A percentile compares a stretch with the other conserved stretches of the same genome.
Conservation (phyloP, 1,140 invertebrate species). For the Drosophila bifasciata region DNA sequence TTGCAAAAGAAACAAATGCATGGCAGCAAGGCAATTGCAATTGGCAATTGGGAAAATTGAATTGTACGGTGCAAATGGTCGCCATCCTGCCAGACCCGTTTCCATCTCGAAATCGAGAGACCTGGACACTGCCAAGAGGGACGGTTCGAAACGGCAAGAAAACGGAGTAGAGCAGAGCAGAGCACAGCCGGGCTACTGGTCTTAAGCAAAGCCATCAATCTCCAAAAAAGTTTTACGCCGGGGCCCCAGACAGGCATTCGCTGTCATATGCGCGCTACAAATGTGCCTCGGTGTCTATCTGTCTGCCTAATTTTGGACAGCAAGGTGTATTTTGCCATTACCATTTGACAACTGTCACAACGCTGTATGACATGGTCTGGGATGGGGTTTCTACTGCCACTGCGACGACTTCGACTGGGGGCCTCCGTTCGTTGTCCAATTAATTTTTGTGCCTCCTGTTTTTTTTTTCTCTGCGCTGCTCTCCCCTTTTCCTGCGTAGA, state of each 20-base stretch:
- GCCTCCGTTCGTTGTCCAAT: constrained; percentile 42
- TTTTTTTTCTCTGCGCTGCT: constrained; percentile 11
- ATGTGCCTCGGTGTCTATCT: constrained; percentile 47
- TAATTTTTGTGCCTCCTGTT: constrained; percentile 39
- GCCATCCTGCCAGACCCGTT: constrained; percentile 77
- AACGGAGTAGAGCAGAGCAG: neutral
- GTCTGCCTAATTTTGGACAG: constrained; percentile 54
- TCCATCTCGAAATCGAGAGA: constrained; percentile 27
- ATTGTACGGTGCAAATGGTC: constrained; percentile 48
- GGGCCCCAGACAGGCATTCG: constrained; percentile 46
- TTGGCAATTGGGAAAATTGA: constrained; percentile 62
- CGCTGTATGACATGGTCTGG: constrained; percentile 75
- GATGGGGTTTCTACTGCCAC: constrained; percentile 2
- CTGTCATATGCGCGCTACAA: constrained; percentile 72
- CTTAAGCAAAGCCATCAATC: constrained; percentile 80
- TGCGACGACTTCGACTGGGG: constrained; percentile 14
- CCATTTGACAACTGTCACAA: constrained; percentile 81
- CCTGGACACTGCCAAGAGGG: neutral
- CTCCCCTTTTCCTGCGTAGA: neutral
- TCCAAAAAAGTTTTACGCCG: constrained; percentile 46
- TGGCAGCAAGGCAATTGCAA: constrained; percentile 40
- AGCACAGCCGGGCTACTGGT: constrained; percentile 65
- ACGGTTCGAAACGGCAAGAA: neutral
- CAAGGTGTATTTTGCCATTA: constrained; percentile 73
- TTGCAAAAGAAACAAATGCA: constrained; percentile 52